These are phyloP conservation scores for Micromesistius poutassou DNA, from an alignment of 2,797 vertebrate species.

Conservation along the genomic window DNA sequence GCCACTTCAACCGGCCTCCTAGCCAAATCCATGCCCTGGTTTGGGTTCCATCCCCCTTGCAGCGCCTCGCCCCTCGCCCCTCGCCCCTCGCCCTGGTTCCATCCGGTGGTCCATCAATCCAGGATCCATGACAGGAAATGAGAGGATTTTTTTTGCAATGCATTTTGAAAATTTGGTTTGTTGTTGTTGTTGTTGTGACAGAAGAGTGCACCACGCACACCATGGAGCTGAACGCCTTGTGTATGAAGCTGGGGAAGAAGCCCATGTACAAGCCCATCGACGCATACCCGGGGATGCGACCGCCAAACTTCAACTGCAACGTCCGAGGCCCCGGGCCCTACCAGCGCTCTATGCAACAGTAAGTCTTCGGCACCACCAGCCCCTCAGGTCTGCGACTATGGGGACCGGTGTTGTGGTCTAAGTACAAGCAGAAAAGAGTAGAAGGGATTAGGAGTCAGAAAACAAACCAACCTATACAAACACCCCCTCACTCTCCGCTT, in stretches of 20 bases:
- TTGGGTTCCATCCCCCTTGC: neutral
- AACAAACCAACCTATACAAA: too few species aligned
- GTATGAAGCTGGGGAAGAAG: conserved; percentile 97
- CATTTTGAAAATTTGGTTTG: neutral
- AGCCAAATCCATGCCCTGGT: neutral
- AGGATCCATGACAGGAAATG: neutral
- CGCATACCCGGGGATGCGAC: conserved; percentile 90
- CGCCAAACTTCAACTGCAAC: conserved; percentile 90
- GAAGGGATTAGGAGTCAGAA: too few species aligned
- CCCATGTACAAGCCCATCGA: conserved; percentile 94
- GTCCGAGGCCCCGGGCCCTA: conserved; percentile 80
- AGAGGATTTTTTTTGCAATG: neutral
- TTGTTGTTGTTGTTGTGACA: conserved; percentile 19
- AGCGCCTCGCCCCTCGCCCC: too few species aligned
- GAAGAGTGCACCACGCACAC: conserved; percentile 89
- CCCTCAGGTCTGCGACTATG: neutral
- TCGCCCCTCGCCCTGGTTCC: neutral
- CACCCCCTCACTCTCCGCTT: neutral
- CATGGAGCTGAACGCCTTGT: conserved; percentile 93
- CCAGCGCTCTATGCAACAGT: conserved; percentile 80
- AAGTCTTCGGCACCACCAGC: conserved; percentile 30
- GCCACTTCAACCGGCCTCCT: too few species aligned
- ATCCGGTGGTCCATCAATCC: neutral
- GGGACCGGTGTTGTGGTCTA: too few species aligned
- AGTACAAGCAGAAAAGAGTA: too few species aligned